Evolutionary conservation across 2,797 vertebrate species (phyloP).

Genomic region (Molossus alvarezi): DNA sequence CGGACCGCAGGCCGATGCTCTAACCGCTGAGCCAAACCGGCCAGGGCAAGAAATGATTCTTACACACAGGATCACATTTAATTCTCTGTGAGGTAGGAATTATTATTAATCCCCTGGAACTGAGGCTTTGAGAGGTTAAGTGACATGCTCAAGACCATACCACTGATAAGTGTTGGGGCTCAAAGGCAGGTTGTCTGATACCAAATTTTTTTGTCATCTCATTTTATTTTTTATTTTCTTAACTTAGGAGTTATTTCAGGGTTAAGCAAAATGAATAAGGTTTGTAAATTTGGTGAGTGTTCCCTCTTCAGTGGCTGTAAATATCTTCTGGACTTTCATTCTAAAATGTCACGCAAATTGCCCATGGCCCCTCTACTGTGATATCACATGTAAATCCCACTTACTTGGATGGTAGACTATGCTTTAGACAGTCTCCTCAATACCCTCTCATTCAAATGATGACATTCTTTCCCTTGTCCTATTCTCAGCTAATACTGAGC

Average conservation of each 20-base stretch:
- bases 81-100: background rate
- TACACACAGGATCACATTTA: background rate
- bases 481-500: background rate
- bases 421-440: background rate
- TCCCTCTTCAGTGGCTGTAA: background rate
- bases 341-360: background rate
- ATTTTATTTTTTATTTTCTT: conserved; percentile 33
- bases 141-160: background rate
- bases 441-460: background rate
- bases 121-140: background rate
- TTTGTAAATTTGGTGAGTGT: background rate
- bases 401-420: background rate
- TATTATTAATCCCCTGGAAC: background rate
- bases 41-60: background rate
- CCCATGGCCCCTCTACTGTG: background rate
- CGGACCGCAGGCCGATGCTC: no score
- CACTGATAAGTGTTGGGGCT: background rate
- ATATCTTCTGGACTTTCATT: conserved; percentile 1
- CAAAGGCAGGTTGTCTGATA: background rate
- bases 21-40: no score
- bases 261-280: background rate
- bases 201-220: background rate
- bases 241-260: background rate
- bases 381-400: background rate
- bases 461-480: background rate